Evolutionary conservation across 2,113 vertebrate genomes (phyloP).

Genomic region (Oncorhynchus nerka): DNA sequence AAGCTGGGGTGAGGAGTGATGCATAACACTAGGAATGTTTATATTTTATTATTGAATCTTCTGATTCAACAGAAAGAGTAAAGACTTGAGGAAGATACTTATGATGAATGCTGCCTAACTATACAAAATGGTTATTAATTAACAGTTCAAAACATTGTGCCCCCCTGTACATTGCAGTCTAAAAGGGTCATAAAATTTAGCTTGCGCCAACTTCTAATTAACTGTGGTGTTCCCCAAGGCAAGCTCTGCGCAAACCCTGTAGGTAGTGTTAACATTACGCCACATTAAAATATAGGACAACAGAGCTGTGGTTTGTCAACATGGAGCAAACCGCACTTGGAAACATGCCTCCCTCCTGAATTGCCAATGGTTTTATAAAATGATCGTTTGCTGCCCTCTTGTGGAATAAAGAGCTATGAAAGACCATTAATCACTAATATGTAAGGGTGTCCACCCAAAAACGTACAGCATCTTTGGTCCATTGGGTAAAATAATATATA

Average conservation of each 20-base stretch:
- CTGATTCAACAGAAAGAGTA: neutral
- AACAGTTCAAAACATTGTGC: neutral
- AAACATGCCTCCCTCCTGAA: slow-evolving; percentile 9
- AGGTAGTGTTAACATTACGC: slow-evolving; percentile 42
- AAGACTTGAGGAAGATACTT: neutral
- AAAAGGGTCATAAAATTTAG: neutral
- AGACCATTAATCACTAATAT: neutral
- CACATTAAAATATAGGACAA: slow-evolving; percentile 34
- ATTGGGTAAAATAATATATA: too few relatives aligned
- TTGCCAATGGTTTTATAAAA: neutral
- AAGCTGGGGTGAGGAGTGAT: neutral
- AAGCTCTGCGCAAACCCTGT: slow-evolving; percentile 43
- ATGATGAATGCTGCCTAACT: neutral
- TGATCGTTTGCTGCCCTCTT: slow-evolving; percentile 35
- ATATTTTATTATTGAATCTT: slow-evolving; percentile 7
- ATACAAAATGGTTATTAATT: neutral
- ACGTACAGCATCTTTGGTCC: too few relatives aligned
- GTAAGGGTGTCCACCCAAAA: too few relatives aligned
- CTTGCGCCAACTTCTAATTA: neutral
- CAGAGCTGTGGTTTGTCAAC: slow-evolving; percentile 5
- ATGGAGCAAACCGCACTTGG: slow-evolving; percentile 16
- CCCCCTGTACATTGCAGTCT: neutral
- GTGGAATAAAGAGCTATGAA: slow-evolving; percentile 27
- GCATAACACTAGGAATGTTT: neutral
- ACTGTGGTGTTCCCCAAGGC: slow-evolving; percentile 14